Evolutionary conservation across 1,140 invertebrate species (phyloP), one percentile per base, ranked within the genome.

Genomic region (Drosophila arizonae): DNA sequence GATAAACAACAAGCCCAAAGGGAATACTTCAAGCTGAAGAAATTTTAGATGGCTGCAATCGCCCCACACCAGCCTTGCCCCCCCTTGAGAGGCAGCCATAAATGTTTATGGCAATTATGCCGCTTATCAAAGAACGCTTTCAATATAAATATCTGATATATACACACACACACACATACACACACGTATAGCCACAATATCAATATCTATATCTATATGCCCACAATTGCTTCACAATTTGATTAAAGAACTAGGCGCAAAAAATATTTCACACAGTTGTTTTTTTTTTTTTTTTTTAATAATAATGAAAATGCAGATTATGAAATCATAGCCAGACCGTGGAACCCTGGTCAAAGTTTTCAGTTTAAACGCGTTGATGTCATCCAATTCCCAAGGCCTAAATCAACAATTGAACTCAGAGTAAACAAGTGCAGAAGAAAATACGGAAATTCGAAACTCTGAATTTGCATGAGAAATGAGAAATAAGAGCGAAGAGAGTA

Each of bases 31-130:
- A 8, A 67, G 55, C 58, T 15, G 17, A 30, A 66, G 54, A 66
- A 57, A 9, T 48, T 48, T 50, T 30, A 48, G 58, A 45, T 46
- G 43, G 43, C n/a, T 6, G 6, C 2, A 33, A 15, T 6, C 2
- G 6, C 1, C 15, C 36, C 33, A 24, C 45, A 10, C 28, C 33
- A 33, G 33, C 8, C 33, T 33, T n/a, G 17, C 26, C 6, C 6
- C 51, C 17, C 61, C 33, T 10, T 48, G 33, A 1, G 30, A 50
- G 30, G 45, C 46, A 17, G 33, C 55, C 58, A 63, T 74, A 74
- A 74, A 62, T 57, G 52, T 74, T 74, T 74, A 74, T 74, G 51
- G 70, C 64, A 54, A 72, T 46, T 51, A 45, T 60, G 69, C 17
- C 45, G 33, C 64, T 68, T 72, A 68, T 68, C 64, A 36, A 55